Base-by-base conservation (phyloP, 2,797 vertebrate genomes). In the Fistularia tabacaria region DNA sequence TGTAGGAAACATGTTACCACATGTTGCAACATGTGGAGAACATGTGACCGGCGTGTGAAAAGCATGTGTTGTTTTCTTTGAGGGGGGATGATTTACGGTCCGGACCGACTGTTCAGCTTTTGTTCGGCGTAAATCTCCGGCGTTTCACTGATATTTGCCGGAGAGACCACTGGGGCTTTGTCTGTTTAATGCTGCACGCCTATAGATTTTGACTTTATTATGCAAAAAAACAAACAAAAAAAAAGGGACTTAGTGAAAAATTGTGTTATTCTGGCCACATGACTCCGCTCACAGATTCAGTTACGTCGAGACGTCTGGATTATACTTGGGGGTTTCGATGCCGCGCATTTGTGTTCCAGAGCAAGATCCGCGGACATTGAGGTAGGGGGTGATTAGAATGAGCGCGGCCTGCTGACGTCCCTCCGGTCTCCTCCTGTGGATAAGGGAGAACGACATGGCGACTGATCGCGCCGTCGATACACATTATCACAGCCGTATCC, bases 361-460 rank as follows among this genome's bases (percentile, higher is more conserved):
- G 25, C 25, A 5, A 25, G 25, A 25, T 25, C 25, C 46, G 63
- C 54, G 39, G 37, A 37, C 47, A 53, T 36, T 42, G 8, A 36
- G 54, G 45, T 14, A 49, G 12, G 10, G 11, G 10, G 36, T n/a
- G 7, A 12, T n/a, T 14, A 49, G 41, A 8, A 51, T 12, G 2
- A 13, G 9, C 10, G 8, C 6, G 15, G 13, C 14, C n/a, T 8
- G 48, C 54, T 40, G 10, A 46, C 62, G 42, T 54, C 52, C 49
- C 71, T 73, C 59, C 78, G 54, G 72, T 45, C 70, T 77, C 84
- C 78, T 74, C 87, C 80, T 63, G 62, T 82, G 85, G 78, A 40
- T 53, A 41, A 69, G 6, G 8, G 45, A 37, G 61, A 12, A 79
- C 25, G 11, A 56, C 69, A 45, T 41, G 15, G 11, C 8, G 9